Evolutionary conservation across 2,888 invertebrate species (phyloP), one percentile per base, ranked within the genome.

Genomic region (Morpho achilles): DNA sequence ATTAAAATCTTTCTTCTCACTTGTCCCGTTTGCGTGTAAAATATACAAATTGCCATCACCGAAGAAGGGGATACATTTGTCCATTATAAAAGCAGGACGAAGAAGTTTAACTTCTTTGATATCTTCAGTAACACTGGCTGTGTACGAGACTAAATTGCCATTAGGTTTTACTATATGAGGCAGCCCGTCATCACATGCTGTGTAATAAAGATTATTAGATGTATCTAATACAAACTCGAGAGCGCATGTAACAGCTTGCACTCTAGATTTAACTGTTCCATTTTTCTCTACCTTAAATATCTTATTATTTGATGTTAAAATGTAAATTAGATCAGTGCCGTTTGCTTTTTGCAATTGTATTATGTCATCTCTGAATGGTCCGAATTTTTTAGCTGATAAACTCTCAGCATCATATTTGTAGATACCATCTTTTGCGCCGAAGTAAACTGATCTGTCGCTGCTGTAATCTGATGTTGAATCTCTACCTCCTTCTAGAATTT

Each of bases 201-300:
- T 64, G 45, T 76, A 86, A 58, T 86, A 87, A 2, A 85, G 70
- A 63, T 84, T 86, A 64, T 86, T 80, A 0, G 74, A 74, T 0
- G 83, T 84, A 55, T 86, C 86, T 23, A 87, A 64, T n/a, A 87
- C 86, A 61, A 87, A 87, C 67, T 86, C 74, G 7, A 63, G 43
- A 0, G 84, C 86, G 53, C 85, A 86, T 1, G 61, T 48, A 0
- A 84, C 66, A 0, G 63, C 64, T 32, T 68, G 55, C 0, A 86
- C 56, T 56, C 67, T 78, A 0, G 73, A 78, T 60, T 70, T 80
- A 0, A 75, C 53, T 0, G 79, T 82, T 0, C 79, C 86, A 42
- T 79, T 74, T 0, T 72, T 76, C 64, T 81, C 79, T 5, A 86
- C 61, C 65, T 75, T 77, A 41, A 66, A 82, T 0, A 87, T n/a